These are phyloP conservation scores for Mythimna albipuncta DNA, from an alignment of 2,888 invertebrate species.

Conservation along the genomic window DNA sequence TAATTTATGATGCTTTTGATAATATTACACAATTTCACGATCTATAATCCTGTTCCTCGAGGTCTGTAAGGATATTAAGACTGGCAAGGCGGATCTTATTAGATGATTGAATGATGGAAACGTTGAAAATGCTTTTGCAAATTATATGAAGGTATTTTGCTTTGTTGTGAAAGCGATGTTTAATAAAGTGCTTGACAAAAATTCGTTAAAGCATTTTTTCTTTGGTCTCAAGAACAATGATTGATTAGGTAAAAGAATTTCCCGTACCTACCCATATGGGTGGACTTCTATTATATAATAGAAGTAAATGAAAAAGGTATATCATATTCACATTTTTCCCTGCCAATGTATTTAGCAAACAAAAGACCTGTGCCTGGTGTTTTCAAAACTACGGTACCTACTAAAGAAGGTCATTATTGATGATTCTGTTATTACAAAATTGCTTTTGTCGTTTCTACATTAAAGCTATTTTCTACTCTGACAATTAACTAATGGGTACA, in stretches of 20 bases:
- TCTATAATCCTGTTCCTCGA: slow-evolving; percentile 61
- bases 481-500: slow-evolving; percentile 11
- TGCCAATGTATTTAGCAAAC: slow-evolving; percentile 6
- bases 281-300: not conserved
- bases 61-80: slow-evolving; percentile 61
- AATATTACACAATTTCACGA: slow-evolving; percentile 62
- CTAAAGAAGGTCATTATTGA: slow-evolving; percentile 26
- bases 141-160: slow-evolving; percentile 51
- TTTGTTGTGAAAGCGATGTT: slow-evolving; percentile 45
- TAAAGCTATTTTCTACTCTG: not conserved
- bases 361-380: slow-evolving; percentile 14
- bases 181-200: slow-evolving; percentile 42
- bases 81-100: slow-evolving; percentile 54
- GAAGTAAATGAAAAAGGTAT: slow-evolving; percentile 30
- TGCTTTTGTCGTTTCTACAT: slow-evolving; percentile 15
- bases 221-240: slow-evolving; percentile 30
- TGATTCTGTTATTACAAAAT: slow-evolving; percentile 29
- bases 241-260: slow-evolving; percentile 43
- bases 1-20: slow-evolving; percentile 65
- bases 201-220: slow-evolving; percentile 32
- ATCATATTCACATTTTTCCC: slow-evolving; percentile 16
- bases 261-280: not conserved
- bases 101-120: slow-evolving; percentile 57
- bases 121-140: slow-evolving; percentile 51
- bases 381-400: slow-evolving; percentile 19